Conservation (phyloP, 2,113 vertebrate genomes). For the Cavia porcellus region DNA sequence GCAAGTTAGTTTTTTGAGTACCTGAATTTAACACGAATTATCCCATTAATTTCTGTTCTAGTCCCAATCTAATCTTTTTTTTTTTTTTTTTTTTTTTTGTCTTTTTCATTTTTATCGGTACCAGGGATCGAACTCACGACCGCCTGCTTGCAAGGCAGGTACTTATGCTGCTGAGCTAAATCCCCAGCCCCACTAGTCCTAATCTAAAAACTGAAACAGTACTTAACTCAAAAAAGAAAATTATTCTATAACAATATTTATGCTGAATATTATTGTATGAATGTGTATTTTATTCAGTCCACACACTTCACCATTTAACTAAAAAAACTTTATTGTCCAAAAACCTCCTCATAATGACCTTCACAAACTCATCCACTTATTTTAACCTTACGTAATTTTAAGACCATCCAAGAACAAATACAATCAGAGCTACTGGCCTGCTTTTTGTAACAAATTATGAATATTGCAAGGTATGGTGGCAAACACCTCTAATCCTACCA, state of each 20-base stretch:
- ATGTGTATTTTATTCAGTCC: conserved; percentile 19
- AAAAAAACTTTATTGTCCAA: background rate
- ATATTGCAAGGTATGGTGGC: background rate
- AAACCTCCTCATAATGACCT: conserved; percentile 63
- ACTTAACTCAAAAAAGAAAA: conserved; percentile 44
- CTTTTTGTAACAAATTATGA: conserved; percentile 68
- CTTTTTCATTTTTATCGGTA: too few species aligned
- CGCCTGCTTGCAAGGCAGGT: too few species aligned
- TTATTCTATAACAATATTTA: conserved; percentile 19
- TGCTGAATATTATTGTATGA: conserved; percentile 7
- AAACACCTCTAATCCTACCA: background rate
- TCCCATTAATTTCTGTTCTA: conserved; percentile 39
- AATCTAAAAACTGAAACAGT: conserved; percentile 24
- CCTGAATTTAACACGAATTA: conserved; percentile 66
- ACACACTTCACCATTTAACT: conserved; percentile 49
- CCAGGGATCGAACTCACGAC: too few species aligned
- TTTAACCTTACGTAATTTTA: conserved; percentile 60
- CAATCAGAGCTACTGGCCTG: conserved; percentile 15
- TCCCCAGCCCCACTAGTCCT: background rate
- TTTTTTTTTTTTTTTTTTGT: too few species aligned
- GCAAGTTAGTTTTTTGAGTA: conserved; percentile 69
- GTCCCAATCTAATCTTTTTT: background rate
- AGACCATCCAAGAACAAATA: conserved; percentile 52
- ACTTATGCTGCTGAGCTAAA: too few species aligned
- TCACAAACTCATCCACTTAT: background rate